These are phyloP conservation scores for Anser cygnoides DNA, from an alignment of 2,113 vertebrate genomes.

Conservation along the genomic window DNA sequence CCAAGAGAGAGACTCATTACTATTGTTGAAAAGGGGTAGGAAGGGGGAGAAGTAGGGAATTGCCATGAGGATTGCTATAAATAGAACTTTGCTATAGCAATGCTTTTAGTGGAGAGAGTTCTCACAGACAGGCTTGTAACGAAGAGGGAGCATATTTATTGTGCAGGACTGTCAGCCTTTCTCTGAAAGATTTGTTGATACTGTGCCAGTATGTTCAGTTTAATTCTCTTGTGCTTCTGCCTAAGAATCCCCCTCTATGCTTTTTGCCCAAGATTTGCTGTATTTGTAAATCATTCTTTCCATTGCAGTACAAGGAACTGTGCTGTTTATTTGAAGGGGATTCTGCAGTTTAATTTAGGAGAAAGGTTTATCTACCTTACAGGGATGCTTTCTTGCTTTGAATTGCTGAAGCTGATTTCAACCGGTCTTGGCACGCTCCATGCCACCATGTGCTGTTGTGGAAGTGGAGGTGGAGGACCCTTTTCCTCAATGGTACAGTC, in stretches of 20 bases:
- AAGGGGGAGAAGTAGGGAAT: background rate
- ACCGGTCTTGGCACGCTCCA: background rate
- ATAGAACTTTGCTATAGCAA: constrained; percentile 39
- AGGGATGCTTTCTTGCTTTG: background rate
- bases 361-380: background rate
- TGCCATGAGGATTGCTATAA: constrained; percentile 45
- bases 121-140: constrained; percentile 33
- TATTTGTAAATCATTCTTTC: background rate
- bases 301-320: background rate
- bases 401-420: background rate
- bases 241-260: background rate
- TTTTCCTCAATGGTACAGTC: background rate
- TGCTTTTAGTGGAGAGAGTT: constrained; percentile 52
- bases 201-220: constrained; percentile 35
- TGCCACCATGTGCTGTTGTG: background rate
- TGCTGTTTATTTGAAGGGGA: background rate
- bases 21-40: background rate
- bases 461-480: background rate
- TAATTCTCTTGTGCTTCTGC: constrained; percentile 41
- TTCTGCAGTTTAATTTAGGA: background rate
- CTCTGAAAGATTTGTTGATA: constrained; percentile 47
- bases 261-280: background rate
- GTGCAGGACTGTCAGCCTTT: constrained; percentile 48
- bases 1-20: background rate
- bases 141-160: constrained; percentile 58